Evolutionary conservation across 2,113 vertebrate species (phyloP).

Genomic region (Muntiacus muntjak): DNA sequence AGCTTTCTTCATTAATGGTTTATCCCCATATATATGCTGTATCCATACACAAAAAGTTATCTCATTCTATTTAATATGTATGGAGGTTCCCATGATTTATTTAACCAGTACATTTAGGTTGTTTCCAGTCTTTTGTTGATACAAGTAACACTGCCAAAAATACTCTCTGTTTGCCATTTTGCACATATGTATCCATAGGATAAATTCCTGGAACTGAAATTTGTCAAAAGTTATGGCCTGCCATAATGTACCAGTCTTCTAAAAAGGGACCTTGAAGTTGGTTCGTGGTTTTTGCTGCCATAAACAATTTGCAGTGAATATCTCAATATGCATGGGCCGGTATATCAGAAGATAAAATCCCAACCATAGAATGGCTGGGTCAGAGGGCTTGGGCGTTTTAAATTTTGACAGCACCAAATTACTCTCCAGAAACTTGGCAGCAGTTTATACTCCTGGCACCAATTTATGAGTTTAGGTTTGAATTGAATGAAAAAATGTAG

Average conservation of each 20-base stretch:
- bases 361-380: not conserved
- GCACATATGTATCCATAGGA: not conserved
- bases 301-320: not conserved
- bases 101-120: not conserved
- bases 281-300: not conserved
- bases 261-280: not conserved
- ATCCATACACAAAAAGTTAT: not conserved
- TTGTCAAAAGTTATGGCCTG: not conserved
- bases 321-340: not conserved
- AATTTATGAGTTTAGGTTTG: not conserved
- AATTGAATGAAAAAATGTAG: not conserved
- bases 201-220: not conserved
- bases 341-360: not conserved
- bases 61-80: not conserved
- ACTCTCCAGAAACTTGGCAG: not conserved
- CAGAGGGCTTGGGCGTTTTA: not conserved
- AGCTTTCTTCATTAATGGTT: not conserved
- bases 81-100: not conserved
- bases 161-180: not conserved
- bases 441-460: not conserved
- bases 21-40: not conserved
- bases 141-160: not conserved
- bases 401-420: not conserved
- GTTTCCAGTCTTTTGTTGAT: not conserved
- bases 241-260: not conserved